Evolutionary conservation across 2,888 invertebrate species (phyloP).

Genomic region (Selenia dentaria): DNA sequence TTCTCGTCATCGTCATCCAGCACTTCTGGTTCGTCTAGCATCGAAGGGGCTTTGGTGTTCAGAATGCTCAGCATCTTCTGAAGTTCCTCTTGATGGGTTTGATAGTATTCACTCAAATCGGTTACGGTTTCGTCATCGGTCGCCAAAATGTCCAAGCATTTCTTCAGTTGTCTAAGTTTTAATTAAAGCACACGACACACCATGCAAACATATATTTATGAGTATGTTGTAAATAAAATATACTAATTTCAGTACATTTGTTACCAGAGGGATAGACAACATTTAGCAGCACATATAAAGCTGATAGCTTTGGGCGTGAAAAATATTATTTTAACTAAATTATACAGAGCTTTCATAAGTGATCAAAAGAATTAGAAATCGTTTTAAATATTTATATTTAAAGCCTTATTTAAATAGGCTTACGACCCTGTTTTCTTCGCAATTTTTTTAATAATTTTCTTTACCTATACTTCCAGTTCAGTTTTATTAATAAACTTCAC

Average conservation of each 20-base stretch:
- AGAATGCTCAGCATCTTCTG: constrained; percentile 65
- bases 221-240: constrained; percentile 52
- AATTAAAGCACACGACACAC: constrained; percentile 65
- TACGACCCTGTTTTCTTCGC: too few species aligned
- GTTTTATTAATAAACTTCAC: too few species aligned
- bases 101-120: constrained; percentile 70
- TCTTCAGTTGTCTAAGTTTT: constrained; percentile 76
- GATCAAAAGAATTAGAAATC: too few species aligned
- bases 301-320: constrained; percentile 25
- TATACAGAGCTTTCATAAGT: too few species aligned
- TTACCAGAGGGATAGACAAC: constrained; percentile 23
- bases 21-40: constrained; percentile 66
- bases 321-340: constrained; percentile 1
- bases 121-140: constrained; percentile 72
- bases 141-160: constrained; percentile 86
- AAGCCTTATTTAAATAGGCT: too few species aligned
- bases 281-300: constrained; percentile 31
- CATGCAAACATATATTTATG: constrained; percentile 76
- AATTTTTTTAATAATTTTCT: too few species aligned
- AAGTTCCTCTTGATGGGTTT: constrained; percentile 70
- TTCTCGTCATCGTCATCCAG: constrained; percentile 71
- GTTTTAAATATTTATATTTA: too few species aligned
- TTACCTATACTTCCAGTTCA: too few species aligned
- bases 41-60: constrained; percentile 64
- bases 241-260: constrained; percentile 17